Base-by-base conservation (phyloP, 2,797 vertebrate species). In the Ibycter americanus region DNA sequence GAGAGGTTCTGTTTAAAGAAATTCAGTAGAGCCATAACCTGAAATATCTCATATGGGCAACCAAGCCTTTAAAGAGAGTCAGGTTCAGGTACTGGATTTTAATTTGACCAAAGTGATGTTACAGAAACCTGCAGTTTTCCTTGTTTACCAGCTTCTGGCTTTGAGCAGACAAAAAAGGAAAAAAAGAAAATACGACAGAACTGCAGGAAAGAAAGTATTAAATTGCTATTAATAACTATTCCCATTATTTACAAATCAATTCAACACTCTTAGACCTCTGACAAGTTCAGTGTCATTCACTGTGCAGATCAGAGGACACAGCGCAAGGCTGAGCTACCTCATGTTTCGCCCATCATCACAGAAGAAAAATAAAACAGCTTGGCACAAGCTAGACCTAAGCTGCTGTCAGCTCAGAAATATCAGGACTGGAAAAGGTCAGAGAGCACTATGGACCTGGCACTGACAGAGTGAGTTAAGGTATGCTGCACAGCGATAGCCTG, bases 391-490 rank as follows among this genome's bases (percentile, higher is more conserved):
- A 62, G 56, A 54, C 72, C 38, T 66, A 68, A 74, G 42, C 42
- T 89, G 70, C 82, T 51, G 74, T 86, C 89, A 79, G 79, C 62
- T 96, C 89, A 84, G 62, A 86, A 92, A 78, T 49, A 70, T 79
- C 55, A 93, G 77, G 89, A 59, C 84, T 96, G 87, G 84, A 73
- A 88, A 91, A 95, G 93, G 93, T 92, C 92, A 93, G 68, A 65
- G 54, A 72, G 78, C 42, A 15, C 87, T 14, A 1, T 6, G 67
- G 70, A 88, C 66, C 65, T 92, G 84, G 79, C 73, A 70, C 29
- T 27, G 72, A 83, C 46, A 79, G 46, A 20, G 58, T 0, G 0
- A 81, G 89, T 72, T 63, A 86, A 72, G 38, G 65, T 23, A 12
- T 4, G 19, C 34, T 70, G 63, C 25, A 18, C 40, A 14, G n/a